These are phyloP conservation scores for Drosophila tripunctata DNA, from an alignment of 2,888 invertebrate genomes.

Conservation along the genomic window DNA sequence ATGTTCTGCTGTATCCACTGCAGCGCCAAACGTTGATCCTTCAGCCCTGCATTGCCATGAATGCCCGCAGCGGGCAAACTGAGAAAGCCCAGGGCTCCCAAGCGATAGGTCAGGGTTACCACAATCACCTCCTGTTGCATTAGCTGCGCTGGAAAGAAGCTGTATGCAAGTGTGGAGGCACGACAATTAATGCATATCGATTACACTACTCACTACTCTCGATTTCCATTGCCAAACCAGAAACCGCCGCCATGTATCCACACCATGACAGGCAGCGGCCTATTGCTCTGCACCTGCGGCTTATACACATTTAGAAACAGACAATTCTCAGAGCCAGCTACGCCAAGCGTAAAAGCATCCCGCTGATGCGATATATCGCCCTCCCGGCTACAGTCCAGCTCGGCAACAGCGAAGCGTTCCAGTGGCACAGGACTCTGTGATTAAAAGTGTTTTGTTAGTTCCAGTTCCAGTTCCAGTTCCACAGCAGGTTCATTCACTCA, in stretches of 20 bases:
- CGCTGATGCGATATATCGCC: slow-evolving; percentile 78
- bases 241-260: slow-evolving; percentile 84
- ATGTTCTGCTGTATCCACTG: slow-evolving; percentile 84
- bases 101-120: slow-evolving; percentile 82
- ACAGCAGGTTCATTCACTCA: too few relatives aligned
- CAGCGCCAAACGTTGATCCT: slow-evolving; percentile 85
- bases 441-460: background rate
- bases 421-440: slow-evolving; percentile 80
- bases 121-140: slow-evolving; percentile 82
- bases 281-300: slow-evolving; percentile 61
- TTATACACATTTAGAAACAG: slow-evolving; percentile 82
- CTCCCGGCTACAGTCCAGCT: slow-evolving; percentile 81
- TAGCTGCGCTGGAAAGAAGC: slow-evolving; percentile 80
- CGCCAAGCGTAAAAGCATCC: slow-evolving; percentile 63
- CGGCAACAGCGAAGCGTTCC: slow-evolving; percentile 73
- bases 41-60: slow-evolving; percentile 82
- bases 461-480: too few relatives aligned
- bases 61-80: slow-evolving; percentile 81
- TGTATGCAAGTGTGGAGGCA: slow-evolving; percentile 25
- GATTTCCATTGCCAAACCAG: slow-evolving; percentile 78
- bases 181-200: accelerated
- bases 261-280: slow-evolving; percentile 82
- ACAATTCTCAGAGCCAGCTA: slow-evolving; percentile 82
- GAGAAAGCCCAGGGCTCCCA: slow-evolving; percentile 82
- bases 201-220: slow-evolving; percentile 71